These are phyloP conservation scores for Hydrozoanthus tunicans DNA, from an alignment of 64 coral and sea anemone genomes.

Conservation along the genomic window DNA sequence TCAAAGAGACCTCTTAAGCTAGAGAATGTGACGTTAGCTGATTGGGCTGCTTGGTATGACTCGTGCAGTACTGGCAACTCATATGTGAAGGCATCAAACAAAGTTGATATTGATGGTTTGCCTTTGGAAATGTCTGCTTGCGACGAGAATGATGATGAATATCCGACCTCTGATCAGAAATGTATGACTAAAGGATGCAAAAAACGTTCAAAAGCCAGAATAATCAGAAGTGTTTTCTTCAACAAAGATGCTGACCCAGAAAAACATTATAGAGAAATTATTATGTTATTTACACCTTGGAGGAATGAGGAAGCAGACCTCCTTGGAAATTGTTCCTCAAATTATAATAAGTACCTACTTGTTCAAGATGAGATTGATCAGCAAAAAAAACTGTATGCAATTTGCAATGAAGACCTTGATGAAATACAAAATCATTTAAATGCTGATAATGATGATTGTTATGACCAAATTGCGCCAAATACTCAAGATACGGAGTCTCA, in stretches of 20 bases:
- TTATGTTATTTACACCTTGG: background rate
- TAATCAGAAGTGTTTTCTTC: background rate
- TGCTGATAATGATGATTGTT: background rate
- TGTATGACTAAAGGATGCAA: background rate
- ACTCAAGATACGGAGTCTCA: background rate
- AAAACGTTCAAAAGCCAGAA: background rate
- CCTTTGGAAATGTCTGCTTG: slow-evolving; percentile 6
- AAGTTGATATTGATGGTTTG: slow-evolving; percentile 7
- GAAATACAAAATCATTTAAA: slow-evolving; percentile 1
- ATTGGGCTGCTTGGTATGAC: slow-evolving; percentile 3
- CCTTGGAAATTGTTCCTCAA: background rate
- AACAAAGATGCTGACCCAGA: background rate
- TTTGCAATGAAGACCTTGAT: background rate
- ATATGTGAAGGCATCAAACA: background rate
- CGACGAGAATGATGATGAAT: background rate
- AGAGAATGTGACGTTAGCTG: background rate
- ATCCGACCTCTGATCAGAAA: slow-evolving; percentile 1
- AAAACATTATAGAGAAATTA: background rate
- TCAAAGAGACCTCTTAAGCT: background rate
- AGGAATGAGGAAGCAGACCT: background rate
- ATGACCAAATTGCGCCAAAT: background rate
- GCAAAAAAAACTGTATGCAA: background rate
- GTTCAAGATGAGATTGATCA: background rate
- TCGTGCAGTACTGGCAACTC: background rate
- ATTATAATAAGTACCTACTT: background rate